Base-by-base conservation (phyloP, 1,140 invertebrate species). In the Cheumatopsyche charites region DNA sequence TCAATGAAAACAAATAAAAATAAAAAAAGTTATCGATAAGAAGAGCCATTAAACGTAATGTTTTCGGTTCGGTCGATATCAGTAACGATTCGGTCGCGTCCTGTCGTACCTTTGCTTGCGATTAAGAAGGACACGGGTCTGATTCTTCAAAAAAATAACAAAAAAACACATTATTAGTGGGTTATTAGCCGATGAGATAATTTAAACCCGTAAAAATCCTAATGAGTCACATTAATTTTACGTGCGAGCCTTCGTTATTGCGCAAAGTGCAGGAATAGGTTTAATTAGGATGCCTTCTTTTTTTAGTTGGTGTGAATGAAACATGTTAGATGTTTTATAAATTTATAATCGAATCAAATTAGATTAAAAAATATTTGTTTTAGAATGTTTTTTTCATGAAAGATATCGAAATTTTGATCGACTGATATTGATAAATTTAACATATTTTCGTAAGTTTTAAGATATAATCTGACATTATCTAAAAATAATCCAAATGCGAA, bases 161-260 rank as follows among this genome's bases (percentile, higher is more conserved):
- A 43, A 47, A 43, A 66, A 42, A 19, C 21, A 47, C 63, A 29
- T 66, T 66, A 66, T 58, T 58, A 58, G 49, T 13, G 43, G 42
- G 23, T 66, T 66, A 66, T 66, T 66, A 66, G 55, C 55, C 55
- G 21, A 12, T 45, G 11, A 6, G 63, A 66, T 42, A 42, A 66
- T 47, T 66, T 23, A n/a, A 66, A 66, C 63, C 63, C 21, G 43
- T 43, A 43, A 43, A 63, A 13, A 15, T 15, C n/a, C 62, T 29
- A 66, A 66, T 47, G 63, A 66, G 63, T 15, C 42, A 45, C 63
- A 66, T 66, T 21, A 66, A 66, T 66, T 66, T 36, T 9, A 36
- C 42, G 15, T 12, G 23, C 55, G 55, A 58, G 11, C 55, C 49
- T 19, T 52, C 49, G 49, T 19, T n/a, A n/a, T 36, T 36, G 29